A percentile compares a stretch with the other conserved stretches of the same genome.
Evolutionary conservation across 2,797 vertebrate genomes (phyloP).

Genomic region (Protosalanx chinensis): DNA sequence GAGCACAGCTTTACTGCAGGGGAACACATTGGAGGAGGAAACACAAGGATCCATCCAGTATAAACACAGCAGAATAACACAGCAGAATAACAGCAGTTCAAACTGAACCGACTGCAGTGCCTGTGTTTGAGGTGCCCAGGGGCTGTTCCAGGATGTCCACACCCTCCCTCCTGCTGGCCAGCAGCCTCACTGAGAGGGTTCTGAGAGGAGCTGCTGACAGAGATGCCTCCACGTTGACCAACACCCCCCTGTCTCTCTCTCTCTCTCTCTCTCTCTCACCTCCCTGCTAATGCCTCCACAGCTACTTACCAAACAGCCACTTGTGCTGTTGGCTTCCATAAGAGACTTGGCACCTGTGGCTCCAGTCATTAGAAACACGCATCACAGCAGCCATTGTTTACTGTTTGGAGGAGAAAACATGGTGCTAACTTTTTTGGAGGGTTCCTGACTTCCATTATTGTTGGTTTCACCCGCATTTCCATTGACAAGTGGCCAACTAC

Average conservation of each 20-base stretch:
- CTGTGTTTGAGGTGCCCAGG: no score
- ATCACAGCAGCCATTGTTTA: slow-evolving; percentile 65
- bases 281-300: slow-evolving; percentile 65
- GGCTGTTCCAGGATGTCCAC: no score
- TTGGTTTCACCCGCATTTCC: slow-evolving; percentile 37
- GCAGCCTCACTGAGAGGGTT: no score
- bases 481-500: slow-evolving; percentile 58
- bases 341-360: slow-evolving; percentile 63
- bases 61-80: no score
- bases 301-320: slow-evolving; percentile 72
- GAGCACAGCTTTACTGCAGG: no score
- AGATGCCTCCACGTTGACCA: slow-evolving; percentile 40
- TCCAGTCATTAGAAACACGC: slow-evolving; percentile 40
- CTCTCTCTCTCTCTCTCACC: slow-evolving; percentile 56
- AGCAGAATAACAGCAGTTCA: no score
- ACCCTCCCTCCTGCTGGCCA: no score
- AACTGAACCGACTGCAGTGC: no score
- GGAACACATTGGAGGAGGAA: no score
- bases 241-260: no score
- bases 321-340: slow-evolving; percentile 64
- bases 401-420: slow-evolving; percentile 57
- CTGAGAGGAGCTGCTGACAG: slow-evolving; percentile 23
- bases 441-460: slow-evolving; percentile 32
- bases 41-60: no score
- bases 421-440: slow-evolving; percentile 64